These are phyloP conservation scores for Oostethus manadensis DNA, from an alignment of 2,113 vertebrate species.

Conservation along the genomic window DNA sequence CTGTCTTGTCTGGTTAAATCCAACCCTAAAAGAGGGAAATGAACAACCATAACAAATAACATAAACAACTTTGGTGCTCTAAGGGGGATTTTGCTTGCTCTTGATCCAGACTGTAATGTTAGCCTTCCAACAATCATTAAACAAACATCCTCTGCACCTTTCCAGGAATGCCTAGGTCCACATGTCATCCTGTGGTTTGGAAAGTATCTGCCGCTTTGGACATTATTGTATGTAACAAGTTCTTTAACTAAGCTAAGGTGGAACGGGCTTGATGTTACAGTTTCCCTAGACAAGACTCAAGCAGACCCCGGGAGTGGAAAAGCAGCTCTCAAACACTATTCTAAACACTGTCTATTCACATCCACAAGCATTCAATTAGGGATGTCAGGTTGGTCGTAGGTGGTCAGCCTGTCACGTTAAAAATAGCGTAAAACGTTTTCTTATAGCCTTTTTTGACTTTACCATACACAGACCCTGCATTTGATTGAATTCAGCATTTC, in stretches of 20 bases:
- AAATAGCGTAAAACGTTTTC: conserved; percentile 26
- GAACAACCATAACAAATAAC: conserved; percentile 62
- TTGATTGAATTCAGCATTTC: conserved; percentile 37
- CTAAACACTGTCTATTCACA: conserved; percentile 26
- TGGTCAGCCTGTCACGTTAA: conserved; percentile 53
- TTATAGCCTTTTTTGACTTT: conserved; percentile 29
- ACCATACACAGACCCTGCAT: conserved; percentile 18
- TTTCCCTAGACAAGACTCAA: conserved; percentile 27
- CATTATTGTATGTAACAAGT: conserved; percentile 66
- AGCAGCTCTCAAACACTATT: conserved; percentile 30
- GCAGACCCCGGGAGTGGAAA: conserved; percentile 38
- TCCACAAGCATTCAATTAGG: conserved; percentile 50
- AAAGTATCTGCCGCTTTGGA: conserved; percentile 47
- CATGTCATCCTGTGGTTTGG: conserved; percentile 61
- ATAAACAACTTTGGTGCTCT: conserved; percentile 52
- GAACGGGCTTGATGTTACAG: conserved; percentile 48
- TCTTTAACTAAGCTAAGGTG: conserved; percentile 58
- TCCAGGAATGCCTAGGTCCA: conserved; percentile 42
- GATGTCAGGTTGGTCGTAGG: conserved; percentile 54
- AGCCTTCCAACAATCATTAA: conserved; percentile 65
- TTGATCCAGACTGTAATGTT: conserved; percentile 41
- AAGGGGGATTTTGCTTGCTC: conserved; percentile 53
- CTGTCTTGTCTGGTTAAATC: conserved; percentile 56
- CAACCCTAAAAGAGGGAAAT: conserved; percentile 62
- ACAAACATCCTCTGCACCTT: conserved; percentile 67